Evolutionary conservation across 2,113 vertebrate species (phyloP).

Genomic region (Pycnonotus jocosus): DNA sequence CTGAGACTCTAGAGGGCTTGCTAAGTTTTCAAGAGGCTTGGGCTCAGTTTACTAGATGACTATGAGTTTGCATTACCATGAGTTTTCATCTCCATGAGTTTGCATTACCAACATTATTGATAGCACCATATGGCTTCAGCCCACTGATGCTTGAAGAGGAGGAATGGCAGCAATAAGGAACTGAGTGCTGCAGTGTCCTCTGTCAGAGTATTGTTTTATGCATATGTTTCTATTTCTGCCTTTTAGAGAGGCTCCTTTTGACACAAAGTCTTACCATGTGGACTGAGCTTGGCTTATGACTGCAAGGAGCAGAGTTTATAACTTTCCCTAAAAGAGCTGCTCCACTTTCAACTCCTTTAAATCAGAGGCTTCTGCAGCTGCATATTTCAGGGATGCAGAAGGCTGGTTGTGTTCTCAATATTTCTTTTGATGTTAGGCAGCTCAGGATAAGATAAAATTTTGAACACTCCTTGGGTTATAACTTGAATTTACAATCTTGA

Average conservation of each 20-base stretch:
- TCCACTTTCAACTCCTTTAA: background rate
- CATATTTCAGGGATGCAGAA: conserved; percentile 3
- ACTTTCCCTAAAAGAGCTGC: background rate
- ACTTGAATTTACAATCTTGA: conserved; percentile 66
- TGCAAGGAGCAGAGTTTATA: background rate
- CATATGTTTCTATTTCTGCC: background rate
- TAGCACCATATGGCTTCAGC: background rate
- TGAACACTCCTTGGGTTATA: conserved; percentile 40
- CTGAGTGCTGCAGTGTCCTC: background rate
- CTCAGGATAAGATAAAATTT: conserved; percentile 47
- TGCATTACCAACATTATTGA: background rate
- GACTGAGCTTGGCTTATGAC: background rate
- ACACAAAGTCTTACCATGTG: background rate
- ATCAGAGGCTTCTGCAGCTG: background rate
- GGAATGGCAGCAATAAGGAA: background rate
- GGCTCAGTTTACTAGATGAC: background rate
- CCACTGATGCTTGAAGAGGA: background rate
- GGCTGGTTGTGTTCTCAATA: conserved; percentile 21
- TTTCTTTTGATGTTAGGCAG: conserved; percentile 49
- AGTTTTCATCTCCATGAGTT: background rate
- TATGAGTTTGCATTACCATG: no score
- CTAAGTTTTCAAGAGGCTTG: background rate
- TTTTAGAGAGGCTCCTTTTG: background rate
- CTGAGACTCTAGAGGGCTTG: background rate
- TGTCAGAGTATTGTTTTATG: background rate